phyloP scores from a whole-genome alignment of 2,797 vertebrate species.

The Synanceia verrucosa region DNA sequence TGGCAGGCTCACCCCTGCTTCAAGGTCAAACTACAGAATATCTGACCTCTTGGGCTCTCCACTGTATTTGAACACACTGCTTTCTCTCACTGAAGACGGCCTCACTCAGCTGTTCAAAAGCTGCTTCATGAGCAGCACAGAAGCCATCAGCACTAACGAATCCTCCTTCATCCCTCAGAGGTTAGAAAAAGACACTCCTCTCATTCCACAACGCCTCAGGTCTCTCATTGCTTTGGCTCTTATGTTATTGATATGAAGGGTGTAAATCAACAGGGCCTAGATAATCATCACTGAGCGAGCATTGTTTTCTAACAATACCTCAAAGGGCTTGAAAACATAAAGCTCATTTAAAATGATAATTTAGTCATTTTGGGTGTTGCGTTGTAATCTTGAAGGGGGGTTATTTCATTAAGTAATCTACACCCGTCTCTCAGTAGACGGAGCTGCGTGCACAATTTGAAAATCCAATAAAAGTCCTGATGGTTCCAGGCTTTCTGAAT shows the following conservation, averaged over 20 bases:
- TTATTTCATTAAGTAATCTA: slow-evolving; percentile 58
- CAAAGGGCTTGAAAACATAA: slow-evolving; percentile 40
- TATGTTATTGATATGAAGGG: slow-evolving; percentile 45
- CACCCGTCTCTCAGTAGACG: slow-evolving; percentile 16
- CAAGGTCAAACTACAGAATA: slow-evolving; percentile 7
- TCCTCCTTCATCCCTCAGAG: neutral
- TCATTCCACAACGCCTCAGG: neutral
- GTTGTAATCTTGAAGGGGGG: slow-evolving; percentile 55
- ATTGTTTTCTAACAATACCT: slow-evolving; percentile 45
- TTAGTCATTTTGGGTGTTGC: slow-evolving; percentile 36
- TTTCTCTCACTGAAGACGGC: neutral
- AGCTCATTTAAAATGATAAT: slow-evolving; percentile 52
- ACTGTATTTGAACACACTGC: neutral
- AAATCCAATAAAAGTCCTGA: slow-evolving; percentile 59
- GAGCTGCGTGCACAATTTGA: slow-evolving; percentile 52
- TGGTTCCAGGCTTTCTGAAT: slow-evolving; percentile 52
- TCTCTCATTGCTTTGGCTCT: slow-evolving; percentile 13
- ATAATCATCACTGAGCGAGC: slow-evolving; percentile 31
- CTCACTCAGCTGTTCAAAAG: slow-evolving; percentile 12
- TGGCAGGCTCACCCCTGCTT: slow-evolving; percentile 12
- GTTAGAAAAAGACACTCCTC: slow-evolving; percentile 20
- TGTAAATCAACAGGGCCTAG: slow-evolving; percentile 24
- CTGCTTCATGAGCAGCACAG: neutral
- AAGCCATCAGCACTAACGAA: neutral
- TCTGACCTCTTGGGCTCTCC: neutral